A percentile compares a stretch with the other conserved stretches of the same genome.
These are phyloP conservation scores for Teleogryllus occipitalis DNA, from an alignment of 1,140 invertebrate genomes.

Conservation along the genomic window DNA sequence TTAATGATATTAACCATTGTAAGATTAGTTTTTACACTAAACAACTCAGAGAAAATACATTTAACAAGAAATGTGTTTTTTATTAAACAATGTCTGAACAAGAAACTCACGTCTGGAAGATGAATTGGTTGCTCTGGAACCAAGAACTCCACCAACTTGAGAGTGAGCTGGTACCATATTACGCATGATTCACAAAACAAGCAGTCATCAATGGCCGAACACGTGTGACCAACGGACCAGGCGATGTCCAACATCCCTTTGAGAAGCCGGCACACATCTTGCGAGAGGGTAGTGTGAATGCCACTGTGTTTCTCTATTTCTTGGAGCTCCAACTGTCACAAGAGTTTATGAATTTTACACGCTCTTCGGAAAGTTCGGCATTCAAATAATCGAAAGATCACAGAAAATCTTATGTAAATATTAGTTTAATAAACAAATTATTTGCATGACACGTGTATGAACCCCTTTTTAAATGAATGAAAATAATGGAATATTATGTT, in stretches of 20 bases:
- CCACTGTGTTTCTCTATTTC: constrained; percentile 77
- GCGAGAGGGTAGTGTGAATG: constrained; percentile 64
- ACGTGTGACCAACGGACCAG: constrained; percentile 66
- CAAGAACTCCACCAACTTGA: constrained; percentile 70
- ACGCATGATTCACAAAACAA: constrained; percentile 84
- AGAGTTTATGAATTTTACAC: too few species aligned
- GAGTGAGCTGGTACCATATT: constrained; percentile 86
- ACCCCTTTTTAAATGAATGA: too few species aligned
- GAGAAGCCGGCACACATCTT: constrained; percentile 67
- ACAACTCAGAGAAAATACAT: not conserved
- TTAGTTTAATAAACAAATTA: too few species aligned
- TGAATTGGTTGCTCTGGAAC: constrained; percentile 63
- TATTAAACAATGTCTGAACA: not conserved
- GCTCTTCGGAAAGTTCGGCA: too few species aligned
- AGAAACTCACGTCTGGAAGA: constrained; percentile 61
- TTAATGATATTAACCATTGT: too few species aligned
- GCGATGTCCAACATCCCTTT: constrained; percentile 68
- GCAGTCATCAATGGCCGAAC: constrained; percentile 58
- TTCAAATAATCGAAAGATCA: too few species aligned
- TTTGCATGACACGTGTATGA: too few species aligned
- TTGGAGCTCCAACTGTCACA: constrained; percentile 78
- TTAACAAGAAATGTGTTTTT: not conserved
- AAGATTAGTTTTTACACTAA: too few species aligned
- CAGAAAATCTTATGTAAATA: too few species aligned
- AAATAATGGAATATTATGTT: too few species aligned